Percentiles rank a stretch among this genome's conserved stretches.
Evolutionary conservation across 2,113 vertebrate genomes (phyloP).

Genomic region (Cyprinodon brontotheroides): DNA sequence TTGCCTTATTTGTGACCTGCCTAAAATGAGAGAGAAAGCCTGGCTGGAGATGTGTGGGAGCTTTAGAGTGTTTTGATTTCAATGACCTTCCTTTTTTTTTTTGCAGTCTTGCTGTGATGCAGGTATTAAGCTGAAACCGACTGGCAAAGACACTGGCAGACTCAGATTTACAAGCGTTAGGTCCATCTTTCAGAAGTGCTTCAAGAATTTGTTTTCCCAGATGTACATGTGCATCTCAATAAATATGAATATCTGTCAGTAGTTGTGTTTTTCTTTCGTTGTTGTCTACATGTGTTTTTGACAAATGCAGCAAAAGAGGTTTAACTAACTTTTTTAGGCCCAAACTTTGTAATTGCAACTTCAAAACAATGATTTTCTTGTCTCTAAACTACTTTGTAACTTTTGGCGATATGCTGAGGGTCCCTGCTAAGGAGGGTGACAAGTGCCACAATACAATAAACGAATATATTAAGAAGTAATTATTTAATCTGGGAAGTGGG

Average conservation of each 20-base stretch:
- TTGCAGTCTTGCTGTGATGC: constrained; percentile 43
- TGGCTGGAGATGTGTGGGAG: constrained; percentile 53
- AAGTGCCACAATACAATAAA: no score
- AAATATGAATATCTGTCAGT: no score
- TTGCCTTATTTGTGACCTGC: constrained; percentile 48
- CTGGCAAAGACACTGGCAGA: constrained; percentile 5
- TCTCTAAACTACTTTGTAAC: not conserved
- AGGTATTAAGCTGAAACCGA: constrained; percentile 35
- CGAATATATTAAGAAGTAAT: no score
- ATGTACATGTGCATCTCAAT: not conserved
- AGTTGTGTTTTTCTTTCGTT: no score
- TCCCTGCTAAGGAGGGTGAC: not conserved
- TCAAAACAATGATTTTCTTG: not conserved
- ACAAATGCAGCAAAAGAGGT: not conserved
- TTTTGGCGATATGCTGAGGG: not conserved
- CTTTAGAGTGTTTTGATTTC: constrained; percentile 59
- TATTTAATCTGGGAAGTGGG: no score
- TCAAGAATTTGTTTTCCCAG: not conserved
- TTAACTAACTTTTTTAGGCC: no score
- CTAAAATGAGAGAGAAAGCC: constrained; percentile 55
- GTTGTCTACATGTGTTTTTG: not conserved
- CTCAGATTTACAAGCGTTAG: not conserved
- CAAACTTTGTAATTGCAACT: not conserved
- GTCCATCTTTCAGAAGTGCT: not conserved
- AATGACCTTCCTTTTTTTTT: constrained; percentile 56